A percentile compares a stretch with the other conserved stretches of the same genome.
Evolutionary conservation across 2,113 vertebrate species (phyloP).

Genomic region (Crotalus horridus): DNA sequence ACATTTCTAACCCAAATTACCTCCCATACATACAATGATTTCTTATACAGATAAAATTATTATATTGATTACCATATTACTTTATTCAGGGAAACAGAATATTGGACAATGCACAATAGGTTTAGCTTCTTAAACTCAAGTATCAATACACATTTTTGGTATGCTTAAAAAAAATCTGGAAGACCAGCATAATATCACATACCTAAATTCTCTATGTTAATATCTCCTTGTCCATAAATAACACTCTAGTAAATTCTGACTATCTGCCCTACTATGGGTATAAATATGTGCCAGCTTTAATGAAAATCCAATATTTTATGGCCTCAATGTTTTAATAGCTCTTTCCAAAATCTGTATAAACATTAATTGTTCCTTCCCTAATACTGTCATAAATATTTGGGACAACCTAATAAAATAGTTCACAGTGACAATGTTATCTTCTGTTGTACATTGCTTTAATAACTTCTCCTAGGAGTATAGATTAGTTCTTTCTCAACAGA

Average conservation of each 20-base stretch:
- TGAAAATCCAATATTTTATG: conserved; percentile 43
- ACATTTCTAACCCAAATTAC: too few species aligned
- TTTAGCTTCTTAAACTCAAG: neutral
- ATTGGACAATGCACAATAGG: neutral
- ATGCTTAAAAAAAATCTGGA: neutral
- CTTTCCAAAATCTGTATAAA: conserved; percentile 55
- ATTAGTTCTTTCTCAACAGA: conserved; percentile 63
- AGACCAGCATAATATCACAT: neutral
- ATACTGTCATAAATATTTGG: conserved; percentile 63
- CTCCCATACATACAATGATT: neutral
- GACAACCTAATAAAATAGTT: conserved; percentile 55
- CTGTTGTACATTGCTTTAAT: conserved; percentile 62
- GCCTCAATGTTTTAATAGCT: conserved; percentile 26
- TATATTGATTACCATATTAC: neutral
- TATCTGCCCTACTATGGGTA: conserved; percentile 14
- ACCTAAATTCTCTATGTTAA: conserved; percentile 28
- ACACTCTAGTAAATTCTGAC: conserved; percentile 8
- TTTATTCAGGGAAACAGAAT: neutral
- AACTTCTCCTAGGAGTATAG: conserved; percentile 64
- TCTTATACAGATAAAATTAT: neutral
- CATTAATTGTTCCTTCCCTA: conserved; percentile 56
- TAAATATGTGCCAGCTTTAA: conserved; percentile 32
- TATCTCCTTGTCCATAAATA: conserved; percentile 4
- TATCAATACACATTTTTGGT: conserved; percentile 32
- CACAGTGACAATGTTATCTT: conserved; percentile 64